phyloP scores from a whole-genome alignment of 2,797 vertebrate genomes.

The Rhinophrynus dorsalis region DNA sequence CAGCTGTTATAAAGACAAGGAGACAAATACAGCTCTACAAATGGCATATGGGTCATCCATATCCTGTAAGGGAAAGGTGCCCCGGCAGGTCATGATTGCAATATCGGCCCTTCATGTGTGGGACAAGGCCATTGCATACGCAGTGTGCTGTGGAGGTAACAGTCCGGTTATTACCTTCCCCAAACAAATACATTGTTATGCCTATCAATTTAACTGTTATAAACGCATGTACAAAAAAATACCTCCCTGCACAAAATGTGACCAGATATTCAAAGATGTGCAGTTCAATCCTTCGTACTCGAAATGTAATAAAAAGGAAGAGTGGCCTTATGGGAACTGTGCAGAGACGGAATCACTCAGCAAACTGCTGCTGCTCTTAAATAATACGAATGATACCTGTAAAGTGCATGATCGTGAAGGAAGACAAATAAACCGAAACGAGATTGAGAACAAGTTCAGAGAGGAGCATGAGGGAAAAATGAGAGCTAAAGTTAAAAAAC shows the following conservation, averaged over 20 bases:
- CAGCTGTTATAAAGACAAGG: background rate
- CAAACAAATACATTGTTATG: background rate
- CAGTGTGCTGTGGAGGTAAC: background rate
- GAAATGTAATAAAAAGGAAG: background rate
- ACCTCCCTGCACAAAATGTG: background rate
- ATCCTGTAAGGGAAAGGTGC: conserved; percentile 9
- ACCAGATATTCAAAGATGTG: background rate
- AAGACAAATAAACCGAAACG: background rate
- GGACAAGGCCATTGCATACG: conserved; percentile 26
- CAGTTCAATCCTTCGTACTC: background rate
- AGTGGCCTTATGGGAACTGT: conserved; percentile 6
- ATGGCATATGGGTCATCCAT: conserved; percentile 10
- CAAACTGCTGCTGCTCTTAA: background rate
- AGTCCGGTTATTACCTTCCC: background rate
- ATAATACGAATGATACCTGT: background rate
- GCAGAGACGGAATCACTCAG: conserved; percentile 27
- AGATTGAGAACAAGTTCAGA: background rate
- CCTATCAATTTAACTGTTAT: background rate
- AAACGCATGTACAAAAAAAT: background rate
- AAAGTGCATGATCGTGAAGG: background rate
- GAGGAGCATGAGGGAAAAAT: background rate
- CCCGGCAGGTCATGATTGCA: conserved; percentile 6
- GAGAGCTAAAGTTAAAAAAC: background rate
- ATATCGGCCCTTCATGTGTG: conserved; percentile 14
- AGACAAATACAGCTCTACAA: background rate